Percentiles rank a stretch among this genome's conserved stretches.
phyloP scores from a whole-genome alignment of 2,113 vertebrate species.

The Sylvilagus bachmani region DNA sequence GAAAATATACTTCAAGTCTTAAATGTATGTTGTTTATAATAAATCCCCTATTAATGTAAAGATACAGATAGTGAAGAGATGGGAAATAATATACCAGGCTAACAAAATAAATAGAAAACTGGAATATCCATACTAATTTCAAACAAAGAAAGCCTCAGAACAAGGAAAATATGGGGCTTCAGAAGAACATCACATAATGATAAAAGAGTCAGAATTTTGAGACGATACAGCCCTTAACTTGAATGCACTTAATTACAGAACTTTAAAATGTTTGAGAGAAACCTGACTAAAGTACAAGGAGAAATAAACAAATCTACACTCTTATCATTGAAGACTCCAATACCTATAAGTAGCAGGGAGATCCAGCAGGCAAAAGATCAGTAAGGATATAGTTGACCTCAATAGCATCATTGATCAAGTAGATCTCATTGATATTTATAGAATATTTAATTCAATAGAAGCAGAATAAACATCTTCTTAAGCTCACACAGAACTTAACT shows the following conservation, averaged over 20 bases:
- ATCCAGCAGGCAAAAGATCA: too few relatives aligned
- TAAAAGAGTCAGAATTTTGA: background rate
- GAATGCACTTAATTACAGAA: background rate
- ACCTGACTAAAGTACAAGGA: background rate
- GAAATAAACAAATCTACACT: background rate
- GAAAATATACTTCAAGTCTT: background rate
- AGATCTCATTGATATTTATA: too few relatives aligned
- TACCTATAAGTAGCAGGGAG: too few relatives aligned
- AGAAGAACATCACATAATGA: background rate
- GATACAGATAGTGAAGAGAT: background rate
- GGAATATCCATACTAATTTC: background rate
- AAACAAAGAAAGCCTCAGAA: background rate
- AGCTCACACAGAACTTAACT: too few relatives aligned
- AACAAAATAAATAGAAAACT: background rate
- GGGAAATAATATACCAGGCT: background rate
- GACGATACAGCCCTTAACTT: background rate
- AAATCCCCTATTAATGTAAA: background rate
- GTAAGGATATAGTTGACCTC: too few relatives aligned
- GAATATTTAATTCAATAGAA: too few relatives aligned
- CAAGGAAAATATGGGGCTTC: background rate
- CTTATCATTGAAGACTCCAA: too few relatives aligned
- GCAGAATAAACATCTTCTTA: too few relatives aligned
- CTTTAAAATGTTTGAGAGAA: background rate
- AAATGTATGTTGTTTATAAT: background rate
- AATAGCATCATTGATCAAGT: too few relatives aligned